Conservation (phyloP, 1,140 invertebrate species). For the Triops cancriformis region DNA sequence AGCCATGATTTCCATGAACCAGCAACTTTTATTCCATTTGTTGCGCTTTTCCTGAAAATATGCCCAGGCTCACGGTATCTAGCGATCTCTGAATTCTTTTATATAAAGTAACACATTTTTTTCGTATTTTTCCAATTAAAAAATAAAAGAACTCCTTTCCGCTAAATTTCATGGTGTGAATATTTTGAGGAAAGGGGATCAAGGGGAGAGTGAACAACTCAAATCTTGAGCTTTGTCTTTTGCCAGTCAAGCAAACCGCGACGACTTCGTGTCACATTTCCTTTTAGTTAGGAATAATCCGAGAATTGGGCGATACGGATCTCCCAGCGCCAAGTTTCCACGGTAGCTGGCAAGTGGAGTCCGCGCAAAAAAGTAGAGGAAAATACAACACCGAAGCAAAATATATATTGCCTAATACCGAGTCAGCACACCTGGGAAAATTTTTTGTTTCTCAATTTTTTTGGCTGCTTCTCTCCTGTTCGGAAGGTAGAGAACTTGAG, state of each 20-base stretch:
- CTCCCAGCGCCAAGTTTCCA: background rate
- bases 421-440: background rate
- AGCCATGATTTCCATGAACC: background rate
- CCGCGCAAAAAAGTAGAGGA: background rate
- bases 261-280: background rate
- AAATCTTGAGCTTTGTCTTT: conserved; percentile 2
- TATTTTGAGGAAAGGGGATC: background rate
- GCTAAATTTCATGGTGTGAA: background rate
- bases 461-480: background rate
- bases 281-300: background rate
- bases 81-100: no score
- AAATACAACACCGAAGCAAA: background rate
- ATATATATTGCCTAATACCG: background rate
- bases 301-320: conserved; percentile 9
- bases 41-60: background rate
- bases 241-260: background rate
- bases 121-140: background rate
- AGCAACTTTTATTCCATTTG: background rate
- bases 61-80: background rate
- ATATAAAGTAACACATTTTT: background rate
- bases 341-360: background rate
- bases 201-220: background rate
- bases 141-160: background rate
- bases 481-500: background rate
- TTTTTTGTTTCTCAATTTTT: background rate